A percentile compares a stretch with the other conserved stretches of the same genome.
phyloP scores from a whole-genome alignment of 2,797 vertebrate genomes.

The Lithobates pipiens region DNA sequence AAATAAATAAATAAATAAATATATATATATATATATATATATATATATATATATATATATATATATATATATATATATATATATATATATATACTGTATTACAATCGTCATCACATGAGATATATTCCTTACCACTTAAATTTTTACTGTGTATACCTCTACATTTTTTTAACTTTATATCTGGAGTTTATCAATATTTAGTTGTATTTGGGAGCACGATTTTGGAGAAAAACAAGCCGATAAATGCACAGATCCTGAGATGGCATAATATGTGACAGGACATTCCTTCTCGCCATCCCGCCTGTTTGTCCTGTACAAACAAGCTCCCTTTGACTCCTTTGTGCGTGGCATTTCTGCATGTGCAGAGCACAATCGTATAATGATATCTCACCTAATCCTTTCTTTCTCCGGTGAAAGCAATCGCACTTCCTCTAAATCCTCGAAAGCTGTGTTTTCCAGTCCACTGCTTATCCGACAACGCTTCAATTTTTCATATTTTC shows the following conservation, averaged over 20 bases:
- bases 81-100: too few relatives aligned
- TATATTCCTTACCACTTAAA: too few relatives aligned
- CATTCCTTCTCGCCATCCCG: conserved; percentile 4
- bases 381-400: conserved; percentile 55
- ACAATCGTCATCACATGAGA: too few relatives aligned
- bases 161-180: too few relatives aligned
- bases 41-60: too few relatives aligned
- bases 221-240: neutral
- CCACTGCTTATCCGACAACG: conserved; percentile 20
- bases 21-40: too few relatives aligned
- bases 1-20: too few relatives aligned
- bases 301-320: conserved; percentile 8
- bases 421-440: conserved; percentile 42
- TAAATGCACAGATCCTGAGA: neutral
- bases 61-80: too few relatives aligned
- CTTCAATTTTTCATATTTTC: conserved; percentile 16
- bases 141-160: too few relatives aligned
- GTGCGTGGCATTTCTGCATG: neutral
- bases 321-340: conserved; percentile 16
- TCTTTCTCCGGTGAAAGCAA: conserved; percentile 30
- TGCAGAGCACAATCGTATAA: conserved; percentile 28
- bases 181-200: too few relatives aligned
- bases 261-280: neutral
- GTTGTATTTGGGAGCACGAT: too few relatives aligned
- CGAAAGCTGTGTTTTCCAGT: conserved; percentile 41